A percentile compares a stretch with the other conserved stretches of the same genome.
These are phyloP conservation scores for Steromphala cineraria DNA, from an alignment of 2,888 invertebrate species.

Conservation along the genomic window DNA sequence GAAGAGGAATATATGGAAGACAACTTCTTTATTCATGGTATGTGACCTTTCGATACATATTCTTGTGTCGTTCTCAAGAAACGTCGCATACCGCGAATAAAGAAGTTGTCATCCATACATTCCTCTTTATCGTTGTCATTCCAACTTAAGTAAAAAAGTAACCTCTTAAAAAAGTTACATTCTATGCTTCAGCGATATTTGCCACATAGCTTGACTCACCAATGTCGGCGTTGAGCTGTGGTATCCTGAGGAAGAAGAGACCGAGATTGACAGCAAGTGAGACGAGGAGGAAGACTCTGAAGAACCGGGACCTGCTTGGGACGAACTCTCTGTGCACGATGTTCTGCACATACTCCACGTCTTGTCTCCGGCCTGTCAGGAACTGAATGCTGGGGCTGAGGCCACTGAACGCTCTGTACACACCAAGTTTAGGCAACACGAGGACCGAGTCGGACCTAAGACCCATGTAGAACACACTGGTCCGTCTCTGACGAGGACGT, in stretches of 20 bases:
- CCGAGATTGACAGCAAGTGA: not conserved
- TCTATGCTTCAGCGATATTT: too few relatives aligned
- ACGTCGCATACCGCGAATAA: too few relatives aligned
- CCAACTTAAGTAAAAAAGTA: too few relatives aligned
- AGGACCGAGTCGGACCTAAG: not conserved
- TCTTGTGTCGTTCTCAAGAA: too few relatives aligned
- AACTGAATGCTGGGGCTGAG: not conserved
- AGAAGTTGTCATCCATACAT: too few relatives aligned
- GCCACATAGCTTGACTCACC: not conserved
- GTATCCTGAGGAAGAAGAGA: not conserved
- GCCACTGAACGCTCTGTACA: not conserved
- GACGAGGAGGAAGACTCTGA: conserved; percentile 7
- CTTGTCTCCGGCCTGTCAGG: not conserved
- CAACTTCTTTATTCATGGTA: too few relatives aligned
- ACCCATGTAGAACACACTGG: not conserved
- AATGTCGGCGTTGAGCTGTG: not conserved
- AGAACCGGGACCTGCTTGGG: not conserved
- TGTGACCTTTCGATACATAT: too few relatives aligned
- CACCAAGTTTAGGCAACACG: not conserved
- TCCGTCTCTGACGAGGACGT: not conserved
- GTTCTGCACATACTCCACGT: not conserved
- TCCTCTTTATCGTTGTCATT: too few relatives aligned
- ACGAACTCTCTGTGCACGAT: not conserved
- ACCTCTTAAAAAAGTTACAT: too few relatives aligned
- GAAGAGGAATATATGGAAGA: too few relatives aligned